Conservation (phyloP, 2,113 vertebrate genomes). For the Danionella cerebrum region DNA sequence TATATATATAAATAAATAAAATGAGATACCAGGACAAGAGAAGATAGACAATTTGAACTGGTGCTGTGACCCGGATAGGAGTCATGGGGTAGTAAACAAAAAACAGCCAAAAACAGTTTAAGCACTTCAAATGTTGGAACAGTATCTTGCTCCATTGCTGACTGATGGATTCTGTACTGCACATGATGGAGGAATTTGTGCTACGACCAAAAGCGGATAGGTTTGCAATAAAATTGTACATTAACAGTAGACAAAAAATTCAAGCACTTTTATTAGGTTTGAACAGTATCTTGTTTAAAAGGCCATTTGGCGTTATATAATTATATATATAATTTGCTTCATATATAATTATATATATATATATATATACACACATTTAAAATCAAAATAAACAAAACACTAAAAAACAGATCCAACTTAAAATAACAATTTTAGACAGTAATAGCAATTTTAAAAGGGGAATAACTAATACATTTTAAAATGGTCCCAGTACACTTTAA, state of each 20-base stretch:
- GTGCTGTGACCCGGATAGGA: too few species aligned
- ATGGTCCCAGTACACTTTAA: constrained; percentile 69
- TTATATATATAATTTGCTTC: constrained; percentile 70
- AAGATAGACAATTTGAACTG: too few species aligned
- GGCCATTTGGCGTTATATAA: constrained; percentile 70
- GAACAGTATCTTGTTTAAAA: constrained; percentile 70
- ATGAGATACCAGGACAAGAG: too few species aligned
- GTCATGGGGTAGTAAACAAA: too few species aligned
- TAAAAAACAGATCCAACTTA: constrained; percentile 60
- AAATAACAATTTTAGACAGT: constrained; percentile 58
- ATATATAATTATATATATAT: constrained; percentile 71
- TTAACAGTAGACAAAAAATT: constrained; percentile 58
- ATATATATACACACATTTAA: constrained; percentile 70
- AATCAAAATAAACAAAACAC: constrained; percentile 68
- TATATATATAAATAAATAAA: too few species aligned
- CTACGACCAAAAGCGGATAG: too few species aligned
- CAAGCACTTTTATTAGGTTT: constrained; percentile 71
- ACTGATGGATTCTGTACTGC: too few species aligned
- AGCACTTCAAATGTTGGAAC: too few species aligned
- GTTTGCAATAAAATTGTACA: too few species aligned
- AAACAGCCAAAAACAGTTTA: too few species aligned
- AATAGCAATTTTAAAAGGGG: constrained; percentile 53
- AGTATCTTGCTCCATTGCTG: too few species aligned
- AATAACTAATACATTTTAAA: constrained; percentile 57
- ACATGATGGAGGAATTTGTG: too few species aligned